These are phyloP conservation scores for Paracanthobrama guichenoti DNA, from an alignment of 2,113 vertebrate genomes.

Conservation along the genomic window DNA sequence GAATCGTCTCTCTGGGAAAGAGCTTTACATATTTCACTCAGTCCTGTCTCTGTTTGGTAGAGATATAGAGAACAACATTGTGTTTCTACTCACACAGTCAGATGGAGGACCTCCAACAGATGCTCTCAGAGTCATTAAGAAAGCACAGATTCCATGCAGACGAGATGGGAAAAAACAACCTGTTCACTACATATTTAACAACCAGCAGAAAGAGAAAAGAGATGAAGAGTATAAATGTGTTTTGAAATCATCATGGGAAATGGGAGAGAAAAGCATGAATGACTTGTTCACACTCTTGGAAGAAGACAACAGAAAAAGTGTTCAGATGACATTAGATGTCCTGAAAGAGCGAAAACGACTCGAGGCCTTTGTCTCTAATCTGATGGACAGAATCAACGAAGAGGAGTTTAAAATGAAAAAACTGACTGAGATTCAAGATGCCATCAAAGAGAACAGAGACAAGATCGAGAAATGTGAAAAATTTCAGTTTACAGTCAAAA, in stretches of 20 bases:
- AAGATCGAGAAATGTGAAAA: conserved; percentile 23
- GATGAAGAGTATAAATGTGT: neutral
- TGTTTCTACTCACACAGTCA: conserved; percentile 37
- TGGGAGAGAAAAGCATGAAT: neutral
- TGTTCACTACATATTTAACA: conserved; percentile 36
- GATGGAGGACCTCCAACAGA: conserved; percentile 12
- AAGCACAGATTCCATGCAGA: neutral
- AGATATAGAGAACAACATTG: conserved; percentile 37
- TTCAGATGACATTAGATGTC: conserved; percentile 21
- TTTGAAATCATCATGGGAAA: neutral
- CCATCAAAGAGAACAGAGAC: conserved; percentile 4
- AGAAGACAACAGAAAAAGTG: conserved; percentile 16
- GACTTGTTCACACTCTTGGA: neutral
- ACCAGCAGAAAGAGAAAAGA: neutral
- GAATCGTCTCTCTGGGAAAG: neutral
- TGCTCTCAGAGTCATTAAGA: neutral
- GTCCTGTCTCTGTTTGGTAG: conserved; percentile 42
- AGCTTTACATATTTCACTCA: conserved; percentile 38
- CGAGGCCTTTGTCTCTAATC: conserved; percentile 15
- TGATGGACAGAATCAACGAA: neutral
- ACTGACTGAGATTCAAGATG: conserved; percentile 16
- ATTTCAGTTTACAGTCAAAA: conserved; percentile 24
- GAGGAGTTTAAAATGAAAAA: neutral
- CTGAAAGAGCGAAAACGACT: conserved; percentile 9
- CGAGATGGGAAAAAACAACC: neutral